Base-by-base conservation (phyloP, 2,113 vertebrate species). In the Tympanuchus pallidicinctus region DNA sequence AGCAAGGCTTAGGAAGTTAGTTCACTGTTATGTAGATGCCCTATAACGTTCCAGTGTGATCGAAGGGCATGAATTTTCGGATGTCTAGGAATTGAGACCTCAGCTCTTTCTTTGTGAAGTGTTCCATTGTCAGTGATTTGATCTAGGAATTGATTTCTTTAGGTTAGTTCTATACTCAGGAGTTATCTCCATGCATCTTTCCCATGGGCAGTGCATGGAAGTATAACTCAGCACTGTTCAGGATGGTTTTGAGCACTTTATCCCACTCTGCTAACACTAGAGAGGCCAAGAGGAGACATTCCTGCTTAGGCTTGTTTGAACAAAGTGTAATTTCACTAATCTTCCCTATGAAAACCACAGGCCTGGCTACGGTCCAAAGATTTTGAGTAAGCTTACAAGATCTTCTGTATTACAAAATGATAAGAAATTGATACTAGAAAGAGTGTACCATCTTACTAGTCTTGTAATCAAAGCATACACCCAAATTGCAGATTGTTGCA, bases 171-270 rank as follows among this genome's bases (percentile, higher is more conserved):
- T 5, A 1, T 9, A 25, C 10, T 30, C 28, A 32, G 28, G 71
- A 56, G 2, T 3, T 3, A 7, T 47, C 47, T 61, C 57, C 7
- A 1, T 4, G 27, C 22, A 6, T 18, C 56, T 20, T 16, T 32
- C 25, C 61, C 45, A 11, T 28, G 34, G 42, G 73, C n/a, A 47
- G 48, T 3, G 10, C 8, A 1, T 4, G 43, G 34, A 28, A 32
- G 10, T 47, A 2, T 8, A n/a, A 19, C 22, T 22, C 28, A 19
- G 21, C 59, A 8, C 42, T 24, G 0, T 8, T 1, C 30, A 5
- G 21, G 43, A 6, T 3, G 11, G 25, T 2, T 36, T 24, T 3
- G 56, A 59, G 18, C 17, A 16, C 7, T 12, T 43, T 21, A 8
- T 38, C 54, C 70, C 27, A 2, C 18, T 8, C 64, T 16, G 0